Percentiles rank a stretch among this genome's conserved stretches.
phyloP scores from a whole-genome alignment of 2,113 vertebrate genomes.

The Festucalex cinctus region DNA sequence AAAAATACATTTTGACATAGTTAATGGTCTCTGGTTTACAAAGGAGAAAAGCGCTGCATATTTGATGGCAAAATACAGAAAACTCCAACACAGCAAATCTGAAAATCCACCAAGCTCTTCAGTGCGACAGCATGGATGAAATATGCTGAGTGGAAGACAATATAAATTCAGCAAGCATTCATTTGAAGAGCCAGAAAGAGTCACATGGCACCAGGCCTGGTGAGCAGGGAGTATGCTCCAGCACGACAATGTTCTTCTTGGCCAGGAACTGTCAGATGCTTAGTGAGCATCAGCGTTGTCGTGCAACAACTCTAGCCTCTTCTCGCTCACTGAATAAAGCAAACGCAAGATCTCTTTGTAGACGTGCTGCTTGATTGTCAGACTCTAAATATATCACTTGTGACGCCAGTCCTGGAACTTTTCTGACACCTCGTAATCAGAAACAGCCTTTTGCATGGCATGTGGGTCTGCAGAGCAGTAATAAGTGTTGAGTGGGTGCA shows the following conservation, averaged over 20 bases:
- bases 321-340: not conserved
- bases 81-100: constrained; percentile 40
- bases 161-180: constrained; percentile 36
- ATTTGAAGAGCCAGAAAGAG: constrained; percentile 20
- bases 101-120: constrained; percentile 16
- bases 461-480: constrained; percentile 41
- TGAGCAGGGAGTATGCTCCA: not conserved
- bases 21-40: constrained; percentile 51
- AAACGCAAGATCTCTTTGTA: not conserved
- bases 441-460: constrained; percentile 14
- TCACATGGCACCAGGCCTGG: not conserved
- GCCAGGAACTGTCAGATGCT: not conserved
- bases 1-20: constrained; percentile 55
- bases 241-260: not conserved
- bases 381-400: not conserved
- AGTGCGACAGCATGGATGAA: constrained; percentile 32
- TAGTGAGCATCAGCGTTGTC: not conserved
- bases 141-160: constrained; percentile 33
- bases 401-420: not conserved
- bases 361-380: not conserved
- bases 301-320: not conserved
- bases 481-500: constrained; percentile 37
- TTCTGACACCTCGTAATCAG: not conserved
- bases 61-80: constrained; percentile 57
- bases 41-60: constrained; percentile 47